Conservation (phyloP, 2,888 invertebrate genomes). For the Yponomeuta sedellus region DNA sequence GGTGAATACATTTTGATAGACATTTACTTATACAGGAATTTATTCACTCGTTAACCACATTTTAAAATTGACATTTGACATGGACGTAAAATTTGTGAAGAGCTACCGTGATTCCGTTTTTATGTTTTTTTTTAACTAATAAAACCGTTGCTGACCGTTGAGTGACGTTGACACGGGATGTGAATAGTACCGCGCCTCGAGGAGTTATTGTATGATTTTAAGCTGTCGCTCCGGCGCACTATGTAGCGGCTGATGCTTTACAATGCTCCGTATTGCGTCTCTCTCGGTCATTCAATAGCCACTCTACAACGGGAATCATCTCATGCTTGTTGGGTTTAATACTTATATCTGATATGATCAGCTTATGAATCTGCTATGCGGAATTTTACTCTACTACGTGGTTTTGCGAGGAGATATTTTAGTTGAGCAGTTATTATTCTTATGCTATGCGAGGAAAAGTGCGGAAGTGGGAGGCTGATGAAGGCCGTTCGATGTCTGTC, state of each 20-base stretch:
- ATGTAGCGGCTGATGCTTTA: neutral
- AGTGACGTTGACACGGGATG: constrained; percentile 54
- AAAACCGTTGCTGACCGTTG: constrained; percentile 65
- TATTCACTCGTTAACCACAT: constrained; percentile 23
- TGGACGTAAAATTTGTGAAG: constrained; percentile 46
- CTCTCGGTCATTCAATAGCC: constrained; percentile 6
- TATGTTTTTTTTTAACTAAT: constrained; percentile 33
- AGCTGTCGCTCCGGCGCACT: neutral
- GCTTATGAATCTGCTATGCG: neutral
- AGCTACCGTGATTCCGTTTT: constrained; percentile 38
- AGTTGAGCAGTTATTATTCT: constrained; percentile 4
- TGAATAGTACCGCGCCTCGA: constrained; percentile 9
- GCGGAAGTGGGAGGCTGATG: constrained; percentile 35
- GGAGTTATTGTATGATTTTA: constrained; percentile 1
- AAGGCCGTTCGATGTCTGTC: constrained; percentile 31
- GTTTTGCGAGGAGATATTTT: neutral
- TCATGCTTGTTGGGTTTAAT: neutral
- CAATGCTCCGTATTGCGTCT: neutral
- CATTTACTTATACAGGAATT: constrained; percentile 17
- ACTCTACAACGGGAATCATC: neutral
- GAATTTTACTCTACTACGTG: neutral
- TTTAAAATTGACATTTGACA: constrained; percentile 42
- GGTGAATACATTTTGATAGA: constrained; percentile 14
- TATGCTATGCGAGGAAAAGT: constrained; percentile 30
- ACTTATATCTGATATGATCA: neutral